Base-by-base conservation (phyloP, 2,888 invertebrate genomes). In the Eilema caniola region DNA sequence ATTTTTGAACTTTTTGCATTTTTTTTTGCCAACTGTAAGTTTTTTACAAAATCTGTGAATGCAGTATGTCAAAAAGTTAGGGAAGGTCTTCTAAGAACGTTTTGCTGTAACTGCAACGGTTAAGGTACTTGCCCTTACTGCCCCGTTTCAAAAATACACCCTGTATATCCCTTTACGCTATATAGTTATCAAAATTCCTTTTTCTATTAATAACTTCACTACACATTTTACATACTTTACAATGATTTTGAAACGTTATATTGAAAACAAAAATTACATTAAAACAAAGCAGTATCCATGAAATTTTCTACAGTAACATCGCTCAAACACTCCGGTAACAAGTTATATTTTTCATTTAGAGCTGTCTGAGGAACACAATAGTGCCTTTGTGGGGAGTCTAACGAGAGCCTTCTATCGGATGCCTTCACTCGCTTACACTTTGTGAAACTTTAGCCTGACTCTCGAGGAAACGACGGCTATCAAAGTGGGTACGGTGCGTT, bases 381-480 rank as follows among this genome's bases (percentile, higher is more conserved):
- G 79, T 76, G 74, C 82, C 83, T 85, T 83, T 85, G 81, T 77
- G 75, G 72, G 69, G 72, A 70, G 63, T 78, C 75, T 81, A 83
- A 82, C 84, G 84, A 84, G 84, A 77, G 74, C 71, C 79, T 79
- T 80, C 85, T 77, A 85, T 84, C 79, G 83, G 82, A 83, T 77
- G 79, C 80, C 82, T 78, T 77, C 78, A 71, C 74, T 83, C 78
- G 79, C 82, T 80, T 78, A 71, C 76, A 77, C 85, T 85, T 83
- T 83, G 84, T 80, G 85, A 76, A 85, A 85, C 85, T 85, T 83
- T 77, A 85, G 79, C 78, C 65, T 61, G 60, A 68, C 70, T 74
- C 74, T 74, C 60, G 70, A 79, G 69, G 76, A 80, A 77, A 73
- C 73, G 57, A 67, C 73, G 23, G 76, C 78, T 75, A 76, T 76